A percentile compares a stretch with the other conserved stretches of the same genome.
Evolutionary conservation across 2,888 invertebrate species (phyloP).

Genomic region (Cyaniris semiargus): DNA sequence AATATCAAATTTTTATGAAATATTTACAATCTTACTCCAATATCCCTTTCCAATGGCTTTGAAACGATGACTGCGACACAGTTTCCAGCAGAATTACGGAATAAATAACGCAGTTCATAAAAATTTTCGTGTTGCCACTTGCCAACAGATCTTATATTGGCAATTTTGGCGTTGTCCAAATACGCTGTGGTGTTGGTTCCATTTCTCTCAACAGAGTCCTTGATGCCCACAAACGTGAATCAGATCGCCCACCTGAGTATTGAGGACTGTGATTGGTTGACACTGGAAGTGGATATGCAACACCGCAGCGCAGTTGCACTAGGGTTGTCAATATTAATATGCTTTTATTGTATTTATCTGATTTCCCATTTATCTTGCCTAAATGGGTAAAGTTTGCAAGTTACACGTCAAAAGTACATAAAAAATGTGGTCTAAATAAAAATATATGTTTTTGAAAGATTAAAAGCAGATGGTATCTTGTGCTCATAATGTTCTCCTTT

Average conservation of each 20-base stretch:
- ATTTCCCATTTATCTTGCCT: too few species aligned
- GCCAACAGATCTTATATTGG: neutral
- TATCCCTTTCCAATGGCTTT: too few species aligned
- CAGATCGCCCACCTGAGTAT: slow-evolving; percentile 65
- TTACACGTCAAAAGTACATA: too few species aligned
- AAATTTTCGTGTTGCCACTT: neutral
- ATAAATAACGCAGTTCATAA: neutral
- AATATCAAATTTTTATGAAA: too few species aligned
- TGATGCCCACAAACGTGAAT: slow-evolving; percentile 66
- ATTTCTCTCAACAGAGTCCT: slow-evolving; percentile 69
- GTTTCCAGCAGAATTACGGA: neutral
- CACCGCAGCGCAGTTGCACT: slow-evolving; percentile 37
- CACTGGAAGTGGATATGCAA: slow-evolving; percentile 36
- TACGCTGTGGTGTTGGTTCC: slow-evolving; percentile 37
- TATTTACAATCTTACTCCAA: too few species aligned
- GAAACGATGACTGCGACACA: too few species aligned
- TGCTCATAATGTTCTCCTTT: too few species aligned
- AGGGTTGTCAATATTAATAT: slow-evolving; percentile 35
- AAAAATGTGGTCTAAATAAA: too few species aligned
- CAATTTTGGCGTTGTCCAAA: slow-evolving; percentile 1
- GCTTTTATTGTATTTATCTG: neutral
- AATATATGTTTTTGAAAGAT: too few species aligned
- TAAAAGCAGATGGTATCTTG: too few species aligned
- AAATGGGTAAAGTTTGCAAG: too few species aligned
- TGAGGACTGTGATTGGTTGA: slow-evolving; percentile 40